Base-by-base conservation (phyloP, 2,113 vertebrate species). In the Anolis carolinensis region DNA sequence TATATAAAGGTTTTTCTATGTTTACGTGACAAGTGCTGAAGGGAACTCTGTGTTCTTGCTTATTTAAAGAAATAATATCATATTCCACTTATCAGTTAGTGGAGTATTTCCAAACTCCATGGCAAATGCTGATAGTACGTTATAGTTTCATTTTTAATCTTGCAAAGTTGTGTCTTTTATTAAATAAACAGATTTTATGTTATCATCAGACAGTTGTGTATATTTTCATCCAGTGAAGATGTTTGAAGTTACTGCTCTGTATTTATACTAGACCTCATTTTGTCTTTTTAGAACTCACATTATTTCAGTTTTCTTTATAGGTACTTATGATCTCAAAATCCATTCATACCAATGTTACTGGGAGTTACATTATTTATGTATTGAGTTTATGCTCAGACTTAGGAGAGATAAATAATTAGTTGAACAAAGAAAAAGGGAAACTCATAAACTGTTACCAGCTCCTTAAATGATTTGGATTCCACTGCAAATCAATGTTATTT, bases 1-100 rank as follows among this genome's bases (percentile, higher is more conserved):
- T 86, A 93, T 85, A 86, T 30, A 88, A 92, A 81, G 39, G 27
- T 62, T 93, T 44, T 89, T 92, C 67, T 81, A 92, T n/a, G 25
- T 78, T 75, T 88, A 77, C n/a, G 23, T 72, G 27, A 27, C n/a
- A 23, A 73, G 68, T 88, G 84, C 88, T 82, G 89, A 80, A 89
- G 89, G 79, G 52, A 91, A 91, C 2, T 1, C 16, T 44, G 87
- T 62, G 86, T 78, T 81, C 74, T 73, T 72, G 32, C 76, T 68
- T 55, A 89, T 85, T 91, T 70, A 82, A 25, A 92, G 84, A 84
- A 87, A 67, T 92, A 79, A 71, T 16, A 4, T 81, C 0, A 0
- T 44, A 65, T 91, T 25, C 32, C 81, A 62, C 86, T 91, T 88
- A 52, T 84, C 7, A 59, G 88, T 75, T 90, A 86, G 87, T 8